Evolutionary conservation across 2,113 vertebrate genomes (phyloP), one percentile per base, ranked within the genome.

Genomic region (Paedocypris sp.): DNA sequence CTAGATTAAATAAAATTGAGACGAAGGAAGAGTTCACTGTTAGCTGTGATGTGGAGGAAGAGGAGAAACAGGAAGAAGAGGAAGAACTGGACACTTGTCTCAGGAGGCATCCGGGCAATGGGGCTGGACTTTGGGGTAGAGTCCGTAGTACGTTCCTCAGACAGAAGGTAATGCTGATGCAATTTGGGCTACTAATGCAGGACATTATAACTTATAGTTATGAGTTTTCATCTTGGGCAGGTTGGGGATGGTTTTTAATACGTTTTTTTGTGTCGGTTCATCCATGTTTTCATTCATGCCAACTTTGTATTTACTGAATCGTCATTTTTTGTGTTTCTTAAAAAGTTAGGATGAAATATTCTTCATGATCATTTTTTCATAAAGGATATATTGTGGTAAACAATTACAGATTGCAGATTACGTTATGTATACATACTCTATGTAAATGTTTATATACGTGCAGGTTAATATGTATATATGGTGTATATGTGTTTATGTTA

Each of bases 121-220:
- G 81, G 39, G 69, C 72, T 10, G 73, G 75, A 52, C 63, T 86
- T 57, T 84, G 82, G 83, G 77, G 74, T 26, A 62, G 73, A 53
- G 81, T 84, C 28, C 73, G 81, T 35, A 77, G 66, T 60, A 73
- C 67, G 15, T 73, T 86, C 42, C 64, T 83, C 56, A 76, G 52
- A 72, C 79, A 71, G 4, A 84, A 84, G 83, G 83, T 83, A 81
- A 73, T n/a, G n/a, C n/a, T n/a, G n/a, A n/a, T n/a, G n/a, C n/a
- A n/a, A n/a, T n/a, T n/a, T n/a, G n/a, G n/a, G n/a, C n/a, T n/a
- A n/a, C n/a, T n/a, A n/a, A n/a, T n/a, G n/a, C n/a, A n/a, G n/a
- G n/a, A n/a, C n/a, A n/a, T n/a, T n/a, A n/a, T n/a, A n/a, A n/a
- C n/a, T n/a, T n/a, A n/a, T n/a, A n/a, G n/a, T n/a, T n/a, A n/a